Percentiles rank a stretch among this genome's conserved stretches.
phyloP scores from a whole-genome alignment of 2,113 vertebrate species.

The Pygoscelis adeliae region DNA sequence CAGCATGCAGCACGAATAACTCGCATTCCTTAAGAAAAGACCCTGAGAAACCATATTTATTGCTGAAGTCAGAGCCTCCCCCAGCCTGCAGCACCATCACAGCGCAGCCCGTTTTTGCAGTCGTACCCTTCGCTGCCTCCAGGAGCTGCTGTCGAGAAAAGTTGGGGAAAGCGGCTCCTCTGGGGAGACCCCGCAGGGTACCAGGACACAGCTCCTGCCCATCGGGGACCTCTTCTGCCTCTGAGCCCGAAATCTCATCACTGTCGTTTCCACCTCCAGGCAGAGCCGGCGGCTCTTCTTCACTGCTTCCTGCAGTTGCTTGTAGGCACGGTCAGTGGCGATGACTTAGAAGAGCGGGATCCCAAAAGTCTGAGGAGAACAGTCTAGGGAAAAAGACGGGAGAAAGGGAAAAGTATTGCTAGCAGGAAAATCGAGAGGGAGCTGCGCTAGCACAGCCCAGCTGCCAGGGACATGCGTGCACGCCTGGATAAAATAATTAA shows the following conservation, averaged over 20 bases:
- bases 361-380: conserved; percentile 80
- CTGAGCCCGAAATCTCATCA: conserved; percentile 80
- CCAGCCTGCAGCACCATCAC: fast-evolving
- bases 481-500: neutral
- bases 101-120: fast-evolving
- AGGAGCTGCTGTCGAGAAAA: conserved; percentile 51
- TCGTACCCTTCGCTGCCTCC: conserved; percentile 82
- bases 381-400: conserved; percentile 56
- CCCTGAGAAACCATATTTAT: neutral
- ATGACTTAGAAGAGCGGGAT: conserved; percentile 83
- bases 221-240: conserved; percentile 50
- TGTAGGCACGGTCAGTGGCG: conserved; percentile 77
- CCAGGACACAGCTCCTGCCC: neutral
- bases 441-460: fast-evolving
- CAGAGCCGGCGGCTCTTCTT: conserved; percentile 82
- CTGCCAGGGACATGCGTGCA: neutral
- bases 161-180: conserved; percentile 70
- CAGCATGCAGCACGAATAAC: neutral
- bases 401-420: fast-evolving
- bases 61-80: neutral
- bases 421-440: neutral
- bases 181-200: neutral
- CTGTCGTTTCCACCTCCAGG: conserved; percentile 83
- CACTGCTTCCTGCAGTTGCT: conserved; percentile 78
- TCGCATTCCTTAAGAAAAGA: neutral